Percentiles rank a stretch among this genome's conserved stretches.
These are phyloP conservation scores for Puma concolor DNA, from an alignment of 2,113 vertebrate species.

Conservation along the genomic window DNA sequence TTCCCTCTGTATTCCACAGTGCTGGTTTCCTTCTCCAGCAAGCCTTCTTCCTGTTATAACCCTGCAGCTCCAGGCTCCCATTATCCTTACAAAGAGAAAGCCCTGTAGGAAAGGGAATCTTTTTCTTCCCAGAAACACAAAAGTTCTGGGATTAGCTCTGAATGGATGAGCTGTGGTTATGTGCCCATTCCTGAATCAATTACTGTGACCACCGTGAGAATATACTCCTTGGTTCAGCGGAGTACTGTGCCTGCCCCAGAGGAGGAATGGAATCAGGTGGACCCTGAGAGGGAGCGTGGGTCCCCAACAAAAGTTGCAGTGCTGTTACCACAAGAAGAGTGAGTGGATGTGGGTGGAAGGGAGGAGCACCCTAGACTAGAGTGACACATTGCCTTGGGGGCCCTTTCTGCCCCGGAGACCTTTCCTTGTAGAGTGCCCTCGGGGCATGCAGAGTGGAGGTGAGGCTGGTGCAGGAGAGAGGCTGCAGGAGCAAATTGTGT, in stretches of 20 bases:
- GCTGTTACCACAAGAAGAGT: too few relatives aligned
- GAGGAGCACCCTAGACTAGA: neutral
- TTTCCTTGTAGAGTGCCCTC: neutral
- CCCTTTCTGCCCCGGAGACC: neutral
- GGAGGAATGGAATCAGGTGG: fast-evolving
- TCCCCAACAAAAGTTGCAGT: neutral
- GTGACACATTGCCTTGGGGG: too few relatives aligned
- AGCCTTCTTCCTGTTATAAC: neutral
- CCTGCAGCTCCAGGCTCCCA: neutral
- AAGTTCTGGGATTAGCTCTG: neutral
- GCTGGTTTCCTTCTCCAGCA: neutral
- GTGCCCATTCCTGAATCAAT: neutral
- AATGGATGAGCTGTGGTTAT: neutral
- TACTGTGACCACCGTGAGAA: neutral
- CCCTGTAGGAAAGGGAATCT: neutral
- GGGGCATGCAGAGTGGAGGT: neutral
- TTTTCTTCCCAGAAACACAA: neutral
- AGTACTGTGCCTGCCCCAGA: neutral
- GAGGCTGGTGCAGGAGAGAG: neutral
- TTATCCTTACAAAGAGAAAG: neutral
- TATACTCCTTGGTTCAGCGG: too few relatives aligned
- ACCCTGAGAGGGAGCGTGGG: neutral
- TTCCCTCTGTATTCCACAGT: neutral
- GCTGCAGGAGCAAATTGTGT: fast-evolving
- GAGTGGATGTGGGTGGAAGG: neutral